Evolutionary conservation across 2,888 invertebrate species (phyloP).

Genomic region (Eulithis testata): DNA sequence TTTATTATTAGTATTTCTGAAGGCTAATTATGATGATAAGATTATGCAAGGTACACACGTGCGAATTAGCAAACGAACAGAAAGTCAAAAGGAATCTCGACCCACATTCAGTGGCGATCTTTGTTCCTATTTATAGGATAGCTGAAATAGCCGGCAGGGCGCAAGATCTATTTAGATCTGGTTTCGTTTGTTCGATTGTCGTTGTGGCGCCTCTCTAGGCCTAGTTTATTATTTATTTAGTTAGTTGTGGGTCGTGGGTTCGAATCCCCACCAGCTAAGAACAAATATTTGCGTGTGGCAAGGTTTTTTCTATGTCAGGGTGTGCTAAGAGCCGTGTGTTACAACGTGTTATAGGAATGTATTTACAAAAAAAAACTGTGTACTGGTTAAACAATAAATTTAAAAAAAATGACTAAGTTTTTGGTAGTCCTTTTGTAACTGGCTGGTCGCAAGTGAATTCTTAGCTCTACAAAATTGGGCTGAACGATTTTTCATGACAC

Average conservation of each 20-base stretch:
- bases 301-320: no score
- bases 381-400: no score
- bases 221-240: not conserved
- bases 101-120: conserved; percentile 68
- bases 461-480: not conserved
- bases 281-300: no score
- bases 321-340: no score
- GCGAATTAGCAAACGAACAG: conserved; percentile 40
- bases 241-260: no score
- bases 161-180: conserved; percentile 66
- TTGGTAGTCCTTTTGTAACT: not conserved
- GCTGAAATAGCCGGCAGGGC: conserved; percentile 77
- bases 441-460: not conserved
- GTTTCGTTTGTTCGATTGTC: conserved; percentile 54
- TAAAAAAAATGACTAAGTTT: no score
- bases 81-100: conserved; percentile 67
- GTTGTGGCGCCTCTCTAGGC: conserved; percentile 51
- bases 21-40: conserved; percentile 1
- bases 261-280: no score
- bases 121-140: conserved; percentile 67
- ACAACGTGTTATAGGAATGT: no score
- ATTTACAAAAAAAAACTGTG: not conserved
- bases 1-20: no score
- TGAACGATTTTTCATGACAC: no score
- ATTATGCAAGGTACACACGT: conserved; percentile 53